A percentile compares a stretch with the other conserved stretches of the same genome.
Conservation (phyloP, 1,140 invertebrate species). For the Drosophila mauritiana region DNA sequence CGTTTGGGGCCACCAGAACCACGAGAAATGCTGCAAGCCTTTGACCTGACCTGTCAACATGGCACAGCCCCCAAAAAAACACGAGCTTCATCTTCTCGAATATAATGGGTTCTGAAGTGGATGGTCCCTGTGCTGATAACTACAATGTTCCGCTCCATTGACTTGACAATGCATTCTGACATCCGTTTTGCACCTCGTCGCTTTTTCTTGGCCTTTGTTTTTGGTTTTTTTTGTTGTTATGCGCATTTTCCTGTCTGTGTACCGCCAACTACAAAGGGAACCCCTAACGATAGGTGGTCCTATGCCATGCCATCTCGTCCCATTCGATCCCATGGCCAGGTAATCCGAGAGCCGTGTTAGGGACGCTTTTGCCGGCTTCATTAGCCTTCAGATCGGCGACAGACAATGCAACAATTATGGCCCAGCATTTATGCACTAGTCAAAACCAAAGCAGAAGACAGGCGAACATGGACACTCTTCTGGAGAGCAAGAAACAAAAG, state of each 20-base stretch:
- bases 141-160: conserved; percentile 37
- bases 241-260: conserved; percentile 12
- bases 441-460: conserved; percentile 35
- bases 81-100: conserved; percentile 22
- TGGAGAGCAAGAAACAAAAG: conserved; percentile 57
- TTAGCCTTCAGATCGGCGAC: conserved; percentile 50
- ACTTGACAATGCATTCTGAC: conserved; percentile 45
- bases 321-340: conserved; percentile 3
- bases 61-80: conserved; percentile 30
- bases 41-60: conserved; percentile 60
- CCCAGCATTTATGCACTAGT: conserved; percentile 62
- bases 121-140: conserved; percentile 7
- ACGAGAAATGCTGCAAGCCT: conserved; percentile 24
- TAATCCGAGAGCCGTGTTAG: conserved; percentile 60
- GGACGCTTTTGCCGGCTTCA: conserved; percentile 56
- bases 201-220: conserved; percentile 30
- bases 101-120: conserved; percentile 29
- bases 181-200: conserved; percentile 47
- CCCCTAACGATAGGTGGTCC: conserved; percentile 37
- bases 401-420: conserved; percentile 75
- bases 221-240: conserved; percentile 4
- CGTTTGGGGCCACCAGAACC: conserved; percentile 20
- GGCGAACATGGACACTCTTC: conserved; percentile 18
- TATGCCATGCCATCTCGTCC: conserved; percentile 4
- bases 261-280: conserved; percentile 43